phyloP scores from a whole-genome alignment of 2,888 invertebrate genomes.

The Teleiodes luculella region DNA sequence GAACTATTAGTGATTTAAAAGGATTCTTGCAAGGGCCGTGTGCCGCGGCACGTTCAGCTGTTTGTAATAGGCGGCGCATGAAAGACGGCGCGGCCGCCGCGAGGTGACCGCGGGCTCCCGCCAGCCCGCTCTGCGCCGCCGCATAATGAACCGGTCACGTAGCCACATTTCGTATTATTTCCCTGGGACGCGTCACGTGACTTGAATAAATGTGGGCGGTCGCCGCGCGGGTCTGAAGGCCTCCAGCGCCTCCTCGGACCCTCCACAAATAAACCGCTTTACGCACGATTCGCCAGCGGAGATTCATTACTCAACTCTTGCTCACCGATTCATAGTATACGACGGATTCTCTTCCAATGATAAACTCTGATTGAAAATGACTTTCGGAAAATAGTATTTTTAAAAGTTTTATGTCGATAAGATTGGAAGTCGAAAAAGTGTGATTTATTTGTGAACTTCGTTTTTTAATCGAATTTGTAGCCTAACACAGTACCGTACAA shows the following conservation, averaged over 20 bases:
- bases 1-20: slow-evolving; percentile 43
- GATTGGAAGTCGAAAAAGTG: background rate
- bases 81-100: slow-evolving; percentile 25
- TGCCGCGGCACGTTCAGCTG: slow-evolving; percentile 48
- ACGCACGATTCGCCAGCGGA: slow-evolving; percentile 73
- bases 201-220: slow-evolving; percentile 68
- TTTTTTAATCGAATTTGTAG: no score
- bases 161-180: slow-evolving; percentile 79
- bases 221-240: slow-evolving; percentile 47
- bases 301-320: slow-evolving; percentile 76
- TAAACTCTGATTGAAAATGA: slow-evolving; percentile 26
- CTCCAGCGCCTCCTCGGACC: slow-evolving; percentile 56
- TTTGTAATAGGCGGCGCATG: slow-evolving; percentile 46
- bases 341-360: slow-evolving; percentile 31
- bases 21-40: slow-evolving; percentile 39
- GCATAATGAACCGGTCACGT: slow-evolving; percentile 78
- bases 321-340: slow-evolving; percentile 57
- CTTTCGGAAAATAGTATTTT: background rate
- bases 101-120: slow-evolving; percentile 57
- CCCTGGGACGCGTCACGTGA: slow-evolving; percentile 76
- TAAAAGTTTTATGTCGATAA: background rate
- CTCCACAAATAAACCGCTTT: slow-evolving; percentile 77
- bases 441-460: no score
- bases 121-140: slow-evolving; percentile 58
- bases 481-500: no score